Evolutionary conservation across 2,888 invertebrate species (phyloP).

Genomic region (Sphaerophoria rueppellii): DNA sequence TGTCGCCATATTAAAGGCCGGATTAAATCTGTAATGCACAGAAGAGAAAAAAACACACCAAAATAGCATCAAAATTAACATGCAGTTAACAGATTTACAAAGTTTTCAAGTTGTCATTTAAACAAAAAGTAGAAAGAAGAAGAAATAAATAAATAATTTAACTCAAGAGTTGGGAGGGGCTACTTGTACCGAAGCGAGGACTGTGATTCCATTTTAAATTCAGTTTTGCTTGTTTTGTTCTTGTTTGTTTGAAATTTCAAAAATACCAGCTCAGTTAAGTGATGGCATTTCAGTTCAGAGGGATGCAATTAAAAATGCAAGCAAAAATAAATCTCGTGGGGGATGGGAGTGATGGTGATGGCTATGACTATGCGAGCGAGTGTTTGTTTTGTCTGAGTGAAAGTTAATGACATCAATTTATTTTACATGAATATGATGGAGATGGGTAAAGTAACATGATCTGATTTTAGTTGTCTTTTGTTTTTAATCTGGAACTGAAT

Average conservation of each 20-base stretch:
- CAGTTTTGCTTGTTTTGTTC: background rate
- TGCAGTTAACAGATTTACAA: slow-evolving; percentile 63
- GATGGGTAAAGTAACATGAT: background rate
- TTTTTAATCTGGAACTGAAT: background rate
- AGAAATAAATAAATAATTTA: background rate
- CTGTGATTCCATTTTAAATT: slow-evolving; percentile 4
- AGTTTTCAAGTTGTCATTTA: slow-evolving; percentile 24
- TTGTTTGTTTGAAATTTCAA: background rate
- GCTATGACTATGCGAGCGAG: background rate
- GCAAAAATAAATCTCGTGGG: background rate
- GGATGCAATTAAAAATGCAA: slow-evolving; percentile 21
- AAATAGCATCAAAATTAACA: slow-evolving; percentile 48
- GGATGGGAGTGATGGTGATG: background rate
- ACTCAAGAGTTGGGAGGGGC: slow-evolving; percentile 35
- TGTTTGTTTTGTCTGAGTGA: background rate
- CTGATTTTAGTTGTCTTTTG: background rate
- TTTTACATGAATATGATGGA: background rate
- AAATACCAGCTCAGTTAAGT: background rate
- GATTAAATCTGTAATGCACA: slow-evolving; percentile 89
- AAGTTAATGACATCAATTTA: slow-evolving; percentile 13
- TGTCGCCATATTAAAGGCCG: slow-evolving; percentile 95
- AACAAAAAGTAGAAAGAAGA: background rate
- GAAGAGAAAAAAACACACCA: slow-evolving; percentile 60
- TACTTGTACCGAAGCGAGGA: slow-evolving; percentile 27
- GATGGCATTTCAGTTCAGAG: background rate